Conservation (phyloP, 2,797 vertebrate species). For the Apodemus agrarius region DNA sequence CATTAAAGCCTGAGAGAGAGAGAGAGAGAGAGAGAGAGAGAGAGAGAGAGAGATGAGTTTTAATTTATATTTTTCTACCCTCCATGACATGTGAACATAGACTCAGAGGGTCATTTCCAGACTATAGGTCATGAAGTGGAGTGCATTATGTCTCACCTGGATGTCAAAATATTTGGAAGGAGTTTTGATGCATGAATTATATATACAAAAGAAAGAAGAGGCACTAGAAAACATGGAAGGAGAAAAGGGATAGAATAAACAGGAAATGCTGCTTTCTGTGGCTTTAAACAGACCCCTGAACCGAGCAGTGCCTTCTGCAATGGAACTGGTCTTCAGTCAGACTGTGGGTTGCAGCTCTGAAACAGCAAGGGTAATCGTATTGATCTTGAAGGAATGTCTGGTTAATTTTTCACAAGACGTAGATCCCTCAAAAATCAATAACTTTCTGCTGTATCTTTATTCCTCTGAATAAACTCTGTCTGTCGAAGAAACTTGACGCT, state of each 20-base stretch:
- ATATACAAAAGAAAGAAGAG: background rate
- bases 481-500: conserved; percentile 94
- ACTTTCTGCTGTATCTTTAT: conserved; percentile 94
- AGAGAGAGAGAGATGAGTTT: background rate
- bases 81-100: background rate
- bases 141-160: background rate
- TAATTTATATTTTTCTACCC: background rate
- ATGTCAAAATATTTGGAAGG: background rate
- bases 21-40: too few species aligned
- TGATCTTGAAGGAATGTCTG: conserved; percentile 94
- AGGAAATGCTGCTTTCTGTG: background rate
- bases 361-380: conserved; percentile 89
- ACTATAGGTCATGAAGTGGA: rapidly evolving
- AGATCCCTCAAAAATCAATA: conserved; percentile 95
- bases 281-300: conserved; percentile 51
- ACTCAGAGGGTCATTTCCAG: background rate
- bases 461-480: conserved; percentile 95
- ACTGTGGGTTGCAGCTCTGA: conserved; percentile 79
- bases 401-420: conserved; percentile 97
- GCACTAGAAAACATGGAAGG: background rate
- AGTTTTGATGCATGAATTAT: background rate
- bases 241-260: background rate
- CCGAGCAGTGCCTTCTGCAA: background rate
- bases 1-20: background rate
- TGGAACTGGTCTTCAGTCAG: conserved; percentile 61